Base-by-base conservation (phyloP, 2,888 invertebrate genomes). In the Philaethria dido region DNA sequence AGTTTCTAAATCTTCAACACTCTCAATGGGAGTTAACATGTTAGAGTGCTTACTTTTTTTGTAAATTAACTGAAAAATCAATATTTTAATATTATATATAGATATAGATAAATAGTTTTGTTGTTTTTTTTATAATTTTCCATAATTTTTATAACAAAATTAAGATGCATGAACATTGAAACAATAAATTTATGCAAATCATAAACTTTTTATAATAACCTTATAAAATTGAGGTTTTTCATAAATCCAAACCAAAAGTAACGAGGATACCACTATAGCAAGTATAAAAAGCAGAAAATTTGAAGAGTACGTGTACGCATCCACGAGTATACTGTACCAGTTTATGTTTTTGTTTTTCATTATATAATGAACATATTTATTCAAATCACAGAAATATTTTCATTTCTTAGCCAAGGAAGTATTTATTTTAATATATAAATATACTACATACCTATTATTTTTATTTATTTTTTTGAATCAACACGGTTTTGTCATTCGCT, bases 171-270 rank as follows among this genome's bases (percentile, higher is more conserved):
- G 33, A 8, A 29, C 3, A 29, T 29, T 29, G 6, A 33, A 48
- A 13, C 48, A 48, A n/a, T 29, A 52, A 29, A 29, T 20, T 1
- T n/a, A 47, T 2, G 11, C 8, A 36, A 54, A 54, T 9, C 9
- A 55, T 13, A 11, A 11, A n/a, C 18, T 13, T 13, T 48, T 29
- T 20, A 44, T 16, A 52, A 44, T 20, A 60, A 88, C 88, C 85
- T 88, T 87, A 72, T 86, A 84, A 74, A 87, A 77, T 72, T 77
- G 75, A 22, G 87, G 85, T 71, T 83, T 87, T 75, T 89, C 89
- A 61, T 82, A 87, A 62, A 87, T 76, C 87, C 86, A 88, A 45
- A 87, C 68, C 59, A 82, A 77, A 45, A 88, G 57, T 69, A 87
- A 71, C 11, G 86, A 85, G 2, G 77, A 73, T 44, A 87, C 72